phyloP scores from a whole-genome alignment of 2,797 vertebrate genomes.

The Periparus ater region DNA sequence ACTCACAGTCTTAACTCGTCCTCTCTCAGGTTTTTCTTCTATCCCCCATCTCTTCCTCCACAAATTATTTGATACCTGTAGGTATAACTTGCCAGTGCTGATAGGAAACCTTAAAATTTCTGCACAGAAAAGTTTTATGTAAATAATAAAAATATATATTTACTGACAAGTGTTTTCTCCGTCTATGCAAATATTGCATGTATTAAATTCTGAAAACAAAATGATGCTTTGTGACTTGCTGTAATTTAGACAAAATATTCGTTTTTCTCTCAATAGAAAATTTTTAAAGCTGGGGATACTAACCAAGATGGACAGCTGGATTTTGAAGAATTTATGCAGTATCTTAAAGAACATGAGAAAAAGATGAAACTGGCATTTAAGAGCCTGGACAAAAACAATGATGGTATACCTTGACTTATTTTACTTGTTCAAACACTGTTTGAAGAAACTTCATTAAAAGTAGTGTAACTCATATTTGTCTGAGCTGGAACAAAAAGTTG shows the following conservation, averaged over 20 bases:
- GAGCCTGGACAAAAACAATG: slow-evolving; percentile 95
- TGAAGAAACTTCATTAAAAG: background rate
- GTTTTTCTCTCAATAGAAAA: slow-evolving; percentile 83
- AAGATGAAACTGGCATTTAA: slow-evolving; percentile 94
- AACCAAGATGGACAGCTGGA: slow-evolving; percentile 88
- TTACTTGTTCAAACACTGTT: background rate
- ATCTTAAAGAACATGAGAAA: slow-evolving; percentile 97
- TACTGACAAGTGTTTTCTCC: background rate
- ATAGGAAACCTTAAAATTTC: background rate
- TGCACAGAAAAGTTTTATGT: background rate
- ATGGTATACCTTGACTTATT: slow-evolving; percentile 78
- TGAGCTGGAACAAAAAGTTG: background rate
- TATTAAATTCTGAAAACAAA: background rate
- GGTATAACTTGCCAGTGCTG: background rate
- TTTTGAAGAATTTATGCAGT: slow-evolving; percentile 91
- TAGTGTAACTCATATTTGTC: background rate
- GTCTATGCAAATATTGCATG: background rate
- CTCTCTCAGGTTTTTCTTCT: background rate
- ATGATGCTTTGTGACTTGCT: background rate
- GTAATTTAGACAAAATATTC: background rate
- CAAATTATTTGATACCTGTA: background rate
- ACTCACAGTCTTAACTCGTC: background rate
- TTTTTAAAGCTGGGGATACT: slow-evolving; percentile 86
- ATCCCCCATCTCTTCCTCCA: background rate
- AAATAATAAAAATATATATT: background rate